Conservation (phyloP, 37 sponge, comb jelly and placozoan genomes). For the Beroe forskalii region DNA sequence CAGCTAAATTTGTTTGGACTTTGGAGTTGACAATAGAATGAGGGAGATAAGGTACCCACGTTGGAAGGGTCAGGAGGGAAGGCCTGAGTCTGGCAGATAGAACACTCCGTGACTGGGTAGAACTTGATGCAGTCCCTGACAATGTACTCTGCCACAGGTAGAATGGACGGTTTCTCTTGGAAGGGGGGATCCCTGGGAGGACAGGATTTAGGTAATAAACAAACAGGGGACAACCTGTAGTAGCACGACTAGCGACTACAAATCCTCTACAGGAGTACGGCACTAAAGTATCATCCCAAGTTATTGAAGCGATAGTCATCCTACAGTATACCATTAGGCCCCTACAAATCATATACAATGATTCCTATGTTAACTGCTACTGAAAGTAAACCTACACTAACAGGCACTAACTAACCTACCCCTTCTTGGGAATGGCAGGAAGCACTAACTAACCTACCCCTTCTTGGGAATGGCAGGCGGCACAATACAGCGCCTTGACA, state of each 20-base stretch:
- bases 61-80: constrained; percentile 75
- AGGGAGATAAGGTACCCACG: constrained; percentile 2
- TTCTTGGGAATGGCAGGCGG: constrained; percentile 78
- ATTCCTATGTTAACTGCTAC: no score
- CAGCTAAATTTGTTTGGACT: no score
- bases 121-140: constrained; percentile 72
- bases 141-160: constrained; percentile 71
- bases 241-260: no score
- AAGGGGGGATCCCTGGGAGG: constrained; percentile 77
- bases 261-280: no score
- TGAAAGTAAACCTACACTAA: no score
- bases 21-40: no score
- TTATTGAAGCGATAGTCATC: no score
- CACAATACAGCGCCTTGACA: constrained; percentile 78
- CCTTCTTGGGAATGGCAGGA: constrained; percentile 75
- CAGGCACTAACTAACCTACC: constrained; percentile 64
- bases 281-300: no score
- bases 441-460: constrained; percentile 65
- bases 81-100: constrained; percentile 74
- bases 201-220: no score
- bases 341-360: no score
- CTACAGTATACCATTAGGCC: no score
- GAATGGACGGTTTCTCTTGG: constrained; percentile 77
- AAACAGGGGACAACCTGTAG: no score
- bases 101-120: constrained; percentile 75